These are phyloP conservation scores for Nibea albiflora DNA, from an alignment of 2,113 vertebrate species.

Conservation along the genomic window DNA sequence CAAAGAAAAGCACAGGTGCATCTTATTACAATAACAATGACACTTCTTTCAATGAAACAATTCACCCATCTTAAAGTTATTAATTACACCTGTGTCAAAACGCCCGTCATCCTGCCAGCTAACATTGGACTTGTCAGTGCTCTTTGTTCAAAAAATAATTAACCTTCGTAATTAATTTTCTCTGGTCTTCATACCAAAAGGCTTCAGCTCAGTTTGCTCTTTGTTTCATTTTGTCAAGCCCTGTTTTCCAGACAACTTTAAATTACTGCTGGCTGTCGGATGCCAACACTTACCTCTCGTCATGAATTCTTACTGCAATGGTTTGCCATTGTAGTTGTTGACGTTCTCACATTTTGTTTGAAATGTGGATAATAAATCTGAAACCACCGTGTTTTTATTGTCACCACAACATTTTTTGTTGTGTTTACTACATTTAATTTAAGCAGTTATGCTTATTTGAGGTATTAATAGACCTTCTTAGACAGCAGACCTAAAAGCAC, in stretches of 20 bases:
- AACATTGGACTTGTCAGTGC: not conserved
- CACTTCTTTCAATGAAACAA: too few relatives aligned
- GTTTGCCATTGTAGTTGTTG: not conserved
- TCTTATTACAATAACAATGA: not conserved
- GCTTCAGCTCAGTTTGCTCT: not conserved
- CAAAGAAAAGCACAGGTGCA: not conserved
- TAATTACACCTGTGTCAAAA: too few relatives aligned
- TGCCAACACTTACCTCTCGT: not conserved
- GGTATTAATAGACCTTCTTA: not conserved
- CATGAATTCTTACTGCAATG: not conserved
- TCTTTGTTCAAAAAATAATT: constrained; percentile 16
- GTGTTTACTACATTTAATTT: not conserved
- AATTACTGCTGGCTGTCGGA: not conserved
- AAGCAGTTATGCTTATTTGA: not conserved
- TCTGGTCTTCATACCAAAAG: not conserved
- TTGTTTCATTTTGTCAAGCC: not conserved
- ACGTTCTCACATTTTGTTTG: not conserved
- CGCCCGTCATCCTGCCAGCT: not conserved
- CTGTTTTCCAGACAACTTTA: not conserved
- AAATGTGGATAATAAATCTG: not conserved
- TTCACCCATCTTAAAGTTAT: too few relatives aligned
- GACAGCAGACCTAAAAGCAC: not conserved
- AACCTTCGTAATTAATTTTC: not conserved
- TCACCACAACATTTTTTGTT: not conserved
- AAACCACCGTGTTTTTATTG: not conserved